Evolutionary conservation across 1,140 invertebrate species (phyloP), one percentile per base, ranked within the genome.

Genomic region (Lasioglossum baleicum): DNA sequence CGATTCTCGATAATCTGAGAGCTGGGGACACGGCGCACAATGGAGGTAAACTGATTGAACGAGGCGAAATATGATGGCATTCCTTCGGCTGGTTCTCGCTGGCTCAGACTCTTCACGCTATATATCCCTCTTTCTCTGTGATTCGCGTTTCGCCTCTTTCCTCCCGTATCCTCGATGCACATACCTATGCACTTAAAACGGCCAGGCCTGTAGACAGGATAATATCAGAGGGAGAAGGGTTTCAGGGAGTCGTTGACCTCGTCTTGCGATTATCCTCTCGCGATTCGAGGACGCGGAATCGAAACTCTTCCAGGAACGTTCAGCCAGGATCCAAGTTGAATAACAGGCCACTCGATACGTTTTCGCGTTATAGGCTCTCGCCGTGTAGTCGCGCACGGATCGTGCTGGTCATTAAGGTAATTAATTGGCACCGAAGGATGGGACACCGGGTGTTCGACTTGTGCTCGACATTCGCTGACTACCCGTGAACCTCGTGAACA

Each of bases 351-450:
- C 42, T 42, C 71, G 70, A 74, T 60, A 48, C 61, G 53, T 64
- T 64, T 5, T 42, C 71, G 61, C 60, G 63, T 75, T 75, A 66
- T 40, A 42, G 61, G 35, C 35, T 35, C 5, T 35, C 35, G 35
- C 35, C 35, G 35, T 5, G 35, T 35, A 35, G 35, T 26, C 35
- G 35, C 35, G 35, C 35, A 40, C 48, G 53, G 53, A 35, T 51
- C 76, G 70, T 66, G 56, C 69, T 35, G 75, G 75, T 88, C 83
- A 83, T 88, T 87, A 80, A 80, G 75, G 82, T 88, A 87, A 88
- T 88, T 88, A 88, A 88, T 88, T 83, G 81, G 76, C 63, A 26
- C 44, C 1, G 48, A 66, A 8, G 53, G 17, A n/a, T 17, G 68
- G 42, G 56, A 69, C 51, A 56, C 76, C 42, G 60, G 40, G 56